Base-by-base conservation (phyloP, 2,888 invertebrate species). In the Drosophila siamana region DNA sequence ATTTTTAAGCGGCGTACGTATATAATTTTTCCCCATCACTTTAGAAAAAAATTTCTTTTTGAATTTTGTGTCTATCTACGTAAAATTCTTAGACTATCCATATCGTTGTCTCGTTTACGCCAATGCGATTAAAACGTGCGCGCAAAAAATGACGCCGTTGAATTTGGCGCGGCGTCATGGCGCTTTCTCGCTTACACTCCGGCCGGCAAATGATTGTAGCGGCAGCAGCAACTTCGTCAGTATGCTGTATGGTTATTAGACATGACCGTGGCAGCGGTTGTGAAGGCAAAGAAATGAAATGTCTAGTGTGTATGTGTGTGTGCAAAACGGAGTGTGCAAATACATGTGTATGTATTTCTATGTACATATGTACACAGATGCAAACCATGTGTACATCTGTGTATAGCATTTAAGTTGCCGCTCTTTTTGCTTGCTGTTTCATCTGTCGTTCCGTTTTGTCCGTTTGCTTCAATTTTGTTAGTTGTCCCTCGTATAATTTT, bases 1-100 rank as follows among this genome's bases (percentile, higher is more conserved):
- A 74, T 80, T 80, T 51, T 71, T 69, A 67, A 83, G 67, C 78
- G 70, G 54, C 78, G 74, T 73, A 51, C 80, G 72, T 74, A 74
- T 70, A 79, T 67, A 65, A 74, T 76, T 74, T 84, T 77, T 60
- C 64, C 59, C 52, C 69, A 65, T 81, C 74, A 74, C 78, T 83
- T 83, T 86, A 69, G 69, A 78, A 86, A 86, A 90, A 75, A 83
- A 74, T 80, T 79, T 76, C 63, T 71, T 86, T 87, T 79, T 81
- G 81, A 88, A 82, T 89, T 89, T 78, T 60, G 83, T 90, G 90
- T 89, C 89, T 90, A 89, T 88, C 87, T 83, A 80, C 86, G 70
- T 74, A 83, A 84, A 86, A 73, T 68, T 73, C 70, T 74, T 61
- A 52, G 52, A 46, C 48, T 62, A 69, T 13, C 13, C 22, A 54